Evolutionary conservation across 23 tunicate species (phyloP).

Genomic region (Ciona savignyi): DNA sequence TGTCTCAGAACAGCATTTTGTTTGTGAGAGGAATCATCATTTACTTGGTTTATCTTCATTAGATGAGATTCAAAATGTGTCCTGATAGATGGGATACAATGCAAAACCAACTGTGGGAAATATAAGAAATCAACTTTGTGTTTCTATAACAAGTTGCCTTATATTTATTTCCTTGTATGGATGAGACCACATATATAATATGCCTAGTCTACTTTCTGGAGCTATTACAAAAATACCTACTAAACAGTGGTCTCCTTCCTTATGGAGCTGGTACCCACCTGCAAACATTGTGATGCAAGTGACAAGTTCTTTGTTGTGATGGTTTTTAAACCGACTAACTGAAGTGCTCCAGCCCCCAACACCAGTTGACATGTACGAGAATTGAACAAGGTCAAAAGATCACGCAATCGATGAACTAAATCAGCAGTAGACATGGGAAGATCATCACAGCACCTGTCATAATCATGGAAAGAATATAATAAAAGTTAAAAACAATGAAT

Average conservation of each 20-base stretch:
- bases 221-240: too few relatives aligned
- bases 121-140: too few relatives aligned
- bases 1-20: constrained; percentile 40
- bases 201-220: too few relatives aligned
- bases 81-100: constrained; percentile 51
- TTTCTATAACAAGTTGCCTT: too few relatives aligned
- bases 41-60: neutral
- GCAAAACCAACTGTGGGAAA: constrained; percentile 40
- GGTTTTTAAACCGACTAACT: constrained; percentile 70
- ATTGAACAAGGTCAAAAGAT: constrained; percentile 68
- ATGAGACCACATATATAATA: too few relatives aligned
- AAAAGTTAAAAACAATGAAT: too few relatives aligned
- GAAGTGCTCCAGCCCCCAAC: constrained; percentile 91
- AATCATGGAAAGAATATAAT: too few relatives aligned
- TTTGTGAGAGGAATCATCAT: constrained; percentile 16
- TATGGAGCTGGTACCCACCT: constrained; percentile 38
- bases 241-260: too few relatives aligned
- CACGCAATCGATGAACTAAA: constrained; percentile 60
- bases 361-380: too few relatives aligned
- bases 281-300: constrained; percentile 75
- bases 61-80: constrained; percentile 42
- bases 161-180: too few relatives aligned
- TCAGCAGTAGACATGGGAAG: constrained; percentile 68
- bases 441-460: constrained; percentile 60
- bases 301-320: constrained; percentile 82